Evolutionary conservation across 1,140 invertebrate species (phyloP).

Genomic region (Acromyrmex heyeri): DNA sequence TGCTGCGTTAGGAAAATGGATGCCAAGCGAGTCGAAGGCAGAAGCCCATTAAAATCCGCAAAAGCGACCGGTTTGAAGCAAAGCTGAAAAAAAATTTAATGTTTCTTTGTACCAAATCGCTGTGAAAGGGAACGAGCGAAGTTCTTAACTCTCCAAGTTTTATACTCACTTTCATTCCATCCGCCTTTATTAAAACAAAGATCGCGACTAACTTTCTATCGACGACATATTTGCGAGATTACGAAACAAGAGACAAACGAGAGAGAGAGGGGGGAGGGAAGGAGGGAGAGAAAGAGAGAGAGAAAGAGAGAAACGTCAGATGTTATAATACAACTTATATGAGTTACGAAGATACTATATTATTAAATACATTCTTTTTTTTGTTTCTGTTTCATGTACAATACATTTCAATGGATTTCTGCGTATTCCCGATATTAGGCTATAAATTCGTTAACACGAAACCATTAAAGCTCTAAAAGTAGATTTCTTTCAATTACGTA

Average conservation of each 20-base stretch:
- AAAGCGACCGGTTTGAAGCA: slow-evolving; percentile 62
- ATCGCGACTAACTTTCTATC: slow-evolving; percentile 53
- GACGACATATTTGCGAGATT: slow-evolving; percentile 42
- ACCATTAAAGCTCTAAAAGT: slow-evolving; percentile 40
- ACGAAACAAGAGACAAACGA: slow-evolving; percentile 31
- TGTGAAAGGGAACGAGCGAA: slow-evolving; percentile 60
- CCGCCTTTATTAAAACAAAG: slow-evolving; percentile 63
- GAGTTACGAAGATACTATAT: not conserved
- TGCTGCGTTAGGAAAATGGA: slow-evolving; percentile 69
- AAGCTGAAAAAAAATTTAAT: slow-evolving; percentile 64
- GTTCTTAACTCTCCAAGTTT: slow-evolving; percentile 61
- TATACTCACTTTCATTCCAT: slow-evolving; percentile 60
- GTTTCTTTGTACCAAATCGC: slow-evolving; percentile 67
- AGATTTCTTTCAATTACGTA: slow-evolving; percentile 55
- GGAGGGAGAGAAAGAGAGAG: not conserved
- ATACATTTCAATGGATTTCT: not conserved
- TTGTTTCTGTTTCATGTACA: not conserved
- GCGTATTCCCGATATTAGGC: slow-evolving; percentile 19
- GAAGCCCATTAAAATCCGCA: slow-evolving; percentile 77
- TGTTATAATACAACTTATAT: slow-evolving; percentile 16
- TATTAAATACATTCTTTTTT: not conserved
- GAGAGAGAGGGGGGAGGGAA: not conserved
- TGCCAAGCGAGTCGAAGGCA: slow-evolving; percentile 71
- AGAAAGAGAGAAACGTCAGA: not conserved
- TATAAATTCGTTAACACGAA: slow-evolving; percentile 55